Base-by-base conservation (phyloP, 1,140 invertebrate genomes). In the Asobara japonica region DNA sequence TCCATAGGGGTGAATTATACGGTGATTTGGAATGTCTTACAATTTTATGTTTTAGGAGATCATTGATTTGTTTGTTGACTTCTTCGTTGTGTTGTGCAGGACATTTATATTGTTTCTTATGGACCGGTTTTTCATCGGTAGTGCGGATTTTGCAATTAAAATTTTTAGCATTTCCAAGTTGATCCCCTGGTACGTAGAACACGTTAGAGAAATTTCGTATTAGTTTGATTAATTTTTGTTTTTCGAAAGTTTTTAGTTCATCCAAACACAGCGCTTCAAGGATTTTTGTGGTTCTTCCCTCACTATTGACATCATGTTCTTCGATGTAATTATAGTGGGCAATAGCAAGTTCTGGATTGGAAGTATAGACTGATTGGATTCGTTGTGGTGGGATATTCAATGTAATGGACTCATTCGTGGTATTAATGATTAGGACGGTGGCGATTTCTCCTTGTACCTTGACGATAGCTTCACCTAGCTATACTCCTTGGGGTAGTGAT, bases 111-210 rank as follows among this genome's bases (percentile, higher is more conserved):
- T 69, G 68, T 31, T 60, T 69, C 6, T 18, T 60, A 20, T 69
- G 25, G 25, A 69, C 68, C 2, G 68, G 68, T 18, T 16, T 16
- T 1, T 60, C 48, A 29, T 69, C 68, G 6, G 48, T 69, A 18
- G 68, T 69, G n/a, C 41, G 22, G 16, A 69, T 69, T 10, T 29
- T 30, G 33, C 56, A 60, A 2, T 11, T 65, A 7, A 20, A 27
- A 7, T 18, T 29, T 4, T 65, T 65, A 0, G 69, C 27, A 30
- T n/a, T 25, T 8, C 36, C 25, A 18, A 65, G 16, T 0, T 16
- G 27, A 33, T 71, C 69, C 2, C 56, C 69, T 2, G 69, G 60
- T 38, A 71, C 22, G 16, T 64, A 60, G 16, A 71, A 71, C 10
- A 62, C 16, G 25, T 65, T 27, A 1, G 7, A n/a, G 18, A 11